Percentiles rank a stretch among this genome's conserved stretches.
These are phyloP conservation scores for Drosophila robusta DNA, from an alignment of 2,888 invertebrate genomes.

Conservation along the genomic window DNA sequence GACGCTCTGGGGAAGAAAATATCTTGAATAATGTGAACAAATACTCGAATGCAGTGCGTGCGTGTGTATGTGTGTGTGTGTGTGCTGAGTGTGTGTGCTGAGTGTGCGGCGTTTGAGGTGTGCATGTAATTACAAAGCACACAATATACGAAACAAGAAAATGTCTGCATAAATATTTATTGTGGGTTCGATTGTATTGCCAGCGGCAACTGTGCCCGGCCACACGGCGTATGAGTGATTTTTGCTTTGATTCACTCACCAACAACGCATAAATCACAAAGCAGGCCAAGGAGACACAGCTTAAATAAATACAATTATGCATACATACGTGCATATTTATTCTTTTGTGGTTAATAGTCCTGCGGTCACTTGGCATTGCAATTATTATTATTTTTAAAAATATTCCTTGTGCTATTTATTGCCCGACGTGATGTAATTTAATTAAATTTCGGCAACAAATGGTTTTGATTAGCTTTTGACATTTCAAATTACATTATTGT, in stretches of 20 bases:
- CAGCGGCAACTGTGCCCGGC: slow-evolving; percentile 34
- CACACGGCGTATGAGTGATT: slow-evolving; percentile 67
- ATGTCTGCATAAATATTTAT: slow-evolving; percentile 74
- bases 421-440: slow-evolving; percentile 34
- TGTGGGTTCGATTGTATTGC: slow-evolving; percentile 66
- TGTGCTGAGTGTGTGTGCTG: slow-evolving; percentile 8
- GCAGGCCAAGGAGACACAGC: slow-evolving; percentile 8
- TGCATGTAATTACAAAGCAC: slow-evolving; percentile 65
- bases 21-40: slow-evolving; percentile 62
- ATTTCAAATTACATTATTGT: slow-evolving; percentile 5
- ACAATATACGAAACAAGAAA: slow-evolving; percentile 43
- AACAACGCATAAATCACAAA: slow-evolving; percentile 14
- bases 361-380: slow-evolving; percentile 36
- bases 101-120: slow-evolving; percentile 18
- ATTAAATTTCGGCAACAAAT: slow-evolving; percentile 47
- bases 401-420: slow-evolving; percentile 37
- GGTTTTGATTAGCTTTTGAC: slow-evolving; percentile 22
- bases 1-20: slow-evolving; percentile 58
- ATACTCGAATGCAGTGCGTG: slow-evolving; percentile 25
- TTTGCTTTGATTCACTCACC: slow-evolving; percentile 40
- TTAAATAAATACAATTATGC: slow-evolving; percentile 1
- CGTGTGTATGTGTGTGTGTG: neutral
- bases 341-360: slow-evolving; percentile 15
- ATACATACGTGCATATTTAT: neutral
- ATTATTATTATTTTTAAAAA: slow-evolving; percentile 38